phyloP scores from a whole-genome alignment of 2,797 vertebrate genomes.

The Lagocephalus sceleratus region DNA sequence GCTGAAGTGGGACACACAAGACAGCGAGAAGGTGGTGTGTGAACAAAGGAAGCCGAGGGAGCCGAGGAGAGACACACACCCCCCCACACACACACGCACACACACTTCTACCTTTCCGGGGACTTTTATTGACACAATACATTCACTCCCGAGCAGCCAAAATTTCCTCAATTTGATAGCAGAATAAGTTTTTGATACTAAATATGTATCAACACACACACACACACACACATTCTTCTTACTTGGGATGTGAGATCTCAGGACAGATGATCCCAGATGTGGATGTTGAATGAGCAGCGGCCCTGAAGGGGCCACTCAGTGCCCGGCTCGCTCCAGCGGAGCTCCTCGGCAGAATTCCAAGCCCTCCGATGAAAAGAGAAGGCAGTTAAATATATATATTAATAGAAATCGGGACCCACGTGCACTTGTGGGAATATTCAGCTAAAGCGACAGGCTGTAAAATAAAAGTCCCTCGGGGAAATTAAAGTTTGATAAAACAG shows the following conservation, averaged over 20 bases:
- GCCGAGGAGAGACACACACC: background rate
- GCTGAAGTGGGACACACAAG: slow-evolving; percentile 64
- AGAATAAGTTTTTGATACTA: too few relatives aligned
- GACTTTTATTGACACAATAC: too few relatives aligned
- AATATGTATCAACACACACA: background rate
- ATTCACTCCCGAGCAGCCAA: too few relatives aligned
- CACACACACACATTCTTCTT: slow-evolving; percentile 14
- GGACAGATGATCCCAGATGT: slow-evolving; percentile 46
- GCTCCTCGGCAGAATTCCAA: slow-evolving; percentile 58
- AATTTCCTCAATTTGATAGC: too few relatives aligned
- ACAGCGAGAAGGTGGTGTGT: slow-evolving; percentile 53
- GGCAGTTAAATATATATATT: slow-evolving; percentile 9
- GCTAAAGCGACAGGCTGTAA: slow-evolving; percentile 37
- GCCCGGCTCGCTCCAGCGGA: slow-evolving; percentile 52
- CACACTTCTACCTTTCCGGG: too few relatives aligned
- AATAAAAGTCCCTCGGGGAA: slow-evolving; percentile 50
- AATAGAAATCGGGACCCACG: slow-evolving; percentile 37
- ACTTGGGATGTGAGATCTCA: slow-evolving; percentile 33
- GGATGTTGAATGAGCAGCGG: slow-evolving; percentile 51
- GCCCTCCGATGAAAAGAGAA: slow-evolving; percentile 9
- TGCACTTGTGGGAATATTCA: slow-evolving; percentile 38
- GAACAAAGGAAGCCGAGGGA: slow-evolving; percentile 64
- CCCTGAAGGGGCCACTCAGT: slow-evolving; percentile 63
- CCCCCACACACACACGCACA: background rate
- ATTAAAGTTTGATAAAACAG: slow-evolving; percentile 59